These are phyloP conservation scores for Okapia johnstoni DNA, from an alignment of 2,113 vertebrate genomes.

Conservation along the genomic window DNA sequence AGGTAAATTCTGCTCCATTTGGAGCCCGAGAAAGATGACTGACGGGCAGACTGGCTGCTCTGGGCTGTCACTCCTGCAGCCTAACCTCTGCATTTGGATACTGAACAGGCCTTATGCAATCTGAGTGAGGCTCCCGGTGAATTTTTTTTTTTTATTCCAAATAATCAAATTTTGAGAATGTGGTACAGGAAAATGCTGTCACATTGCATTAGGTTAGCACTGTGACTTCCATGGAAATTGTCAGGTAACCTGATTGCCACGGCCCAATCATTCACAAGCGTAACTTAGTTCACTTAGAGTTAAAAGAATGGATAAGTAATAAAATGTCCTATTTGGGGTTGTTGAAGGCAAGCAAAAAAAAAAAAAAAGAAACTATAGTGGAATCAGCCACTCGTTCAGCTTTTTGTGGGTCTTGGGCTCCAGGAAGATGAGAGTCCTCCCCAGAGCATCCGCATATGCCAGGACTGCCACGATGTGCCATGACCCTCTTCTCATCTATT, in stretches of 20 bases:
- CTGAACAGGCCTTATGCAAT: neutral
- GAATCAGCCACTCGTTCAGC: neutral
- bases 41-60: neutral
- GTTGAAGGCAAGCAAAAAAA: conserved; percentile 35
- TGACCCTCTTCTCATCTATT: neutral
- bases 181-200: conserved; percentile 38
- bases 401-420: neutral
- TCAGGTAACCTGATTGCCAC: conserved; percentile 61
- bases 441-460: neutral
- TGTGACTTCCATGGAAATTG: conserved; percentile 51
- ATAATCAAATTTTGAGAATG: conserved; percentile 46
- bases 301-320: conserved; percentile 19
- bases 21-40: neutral
- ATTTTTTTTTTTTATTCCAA: conserved; percentile 31
- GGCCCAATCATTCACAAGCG: conserved; percentile 35
- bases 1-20: neutral
- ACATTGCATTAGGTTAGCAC: conserved; percentile 40
- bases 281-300: conserved; percentile 63
- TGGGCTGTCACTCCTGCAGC: neutral
- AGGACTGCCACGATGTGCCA: too few species aligned
- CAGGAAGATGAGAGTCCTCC: neutral
- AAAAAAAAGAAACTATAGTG: neutral
- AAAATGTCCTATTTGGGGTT: conserved; percentile 38
- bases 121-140: neutral
- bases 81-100: neutral